phyloP scores from a whole-genome alignment of 2,113 vertebrate species.

The Clarias macrocephalus region DNA sequence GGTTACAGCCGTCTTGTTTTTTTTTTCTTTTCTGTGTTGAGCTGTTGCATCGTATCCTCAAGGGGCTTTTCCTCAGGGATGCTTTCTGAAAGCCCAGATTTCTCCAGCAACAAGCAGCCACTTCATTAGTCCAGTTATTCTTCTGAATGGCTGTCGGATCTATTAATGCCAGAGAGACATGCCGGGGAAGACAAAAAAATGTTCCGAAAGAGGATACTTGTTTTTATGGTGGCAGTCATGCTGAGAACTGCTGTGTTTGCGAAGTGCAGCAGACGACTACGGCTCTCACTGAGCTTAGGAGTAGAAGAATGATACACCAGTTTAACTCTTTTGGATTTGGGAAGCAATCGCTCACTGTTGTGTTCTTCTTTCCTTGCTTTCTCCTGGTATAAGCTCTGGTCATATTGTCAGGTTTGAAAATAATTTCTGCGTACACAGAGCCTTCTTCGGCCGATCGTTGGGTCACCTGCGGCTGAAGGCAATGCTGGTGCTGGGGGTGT shows the following conservation, averaged over 20 bases:
- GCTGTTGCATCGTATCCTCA: conserved; percentile 20
- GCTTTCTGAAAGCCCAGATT: conserved; percentile 43
- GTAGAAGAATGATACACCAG: conserved; percentile 24
- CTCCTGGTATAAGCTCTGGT: not conserved
- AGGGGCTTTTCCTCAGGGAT: conserved; percentile 48
- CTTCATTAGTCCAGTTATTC: conserved; percentile 49
- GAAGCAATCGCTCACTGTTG: not conserved
- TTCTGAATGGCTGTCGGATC: conserved; percentile 38
- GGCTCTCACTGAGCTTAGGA: conserved; percentile 12
- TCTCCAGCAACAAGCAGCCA: conserved; percentile 41
- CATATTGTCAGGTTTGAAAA: not conserved
- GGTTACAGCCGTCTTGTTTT: not conserved
- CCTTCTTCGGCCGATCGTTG: conserved; percentile 22
- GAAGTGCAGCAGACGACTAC: too few relatives aligned
- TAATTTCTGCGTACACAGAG: not conserved
- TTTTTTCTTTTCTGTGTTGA: not conserved
- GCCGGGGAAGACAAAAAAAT: not conserved
- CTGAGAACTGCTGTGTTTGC: conserved; percentile 7
- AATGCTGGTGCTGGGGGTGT: conserved; percentile 16
- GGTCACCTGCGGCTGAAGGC: conserved; percentile 34
- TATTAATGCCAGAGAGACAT: conserved; percentile 7
- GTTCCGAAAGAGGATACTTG: conserved; percentile 2
- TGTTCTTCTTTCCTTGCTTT: not conserved
- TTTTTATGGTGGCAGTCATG: conserved; percentile 24
- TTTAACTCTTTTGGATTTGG: not conserved